Evolutionary conservation across 2,888 invertebrate genomes (phyloP).

Genomic region (Bursaphelenchus okinawaensis): DNA sequence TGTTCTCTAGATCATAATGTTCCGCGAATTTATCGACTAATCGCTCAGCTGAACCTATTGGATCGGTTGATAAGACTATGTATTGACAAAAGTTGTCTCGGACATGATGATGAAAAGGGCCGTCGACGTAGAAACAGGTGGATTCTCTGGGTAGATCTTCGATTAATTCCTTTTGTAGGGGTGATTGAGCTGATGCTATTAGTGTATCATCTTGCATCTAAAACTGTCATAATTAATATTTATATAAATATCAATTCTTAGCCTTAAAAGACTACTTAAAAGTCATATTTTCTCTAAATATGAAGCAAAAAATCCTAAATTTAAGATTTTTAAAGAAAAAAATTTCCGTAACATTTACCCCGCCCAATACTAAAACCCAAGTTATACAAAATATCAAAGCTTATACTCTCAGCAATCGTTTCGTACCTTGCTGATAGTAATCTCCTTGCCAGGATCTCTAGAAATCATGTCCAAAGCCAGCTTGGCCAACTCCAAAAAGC

Average conservation of each 20-base stretch:
- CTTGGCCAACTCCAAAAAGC: constrained; percentile 44
- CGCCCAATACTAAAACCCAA: too few relatives aligned
- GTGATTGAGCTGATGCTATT: constrained; percentile 51
- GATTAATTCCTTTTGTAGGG: constrained; percentile 40
- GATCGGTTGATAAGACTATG: constrained; percentile 34
- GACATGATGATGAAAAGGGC: constrained; percentile 45
- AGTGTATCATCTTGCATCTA: constrained; percentile 30
- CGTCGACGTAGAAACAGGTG: constrained; percentile 44
- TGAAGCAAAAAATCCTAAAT: neutral
- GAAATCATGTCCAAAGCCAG: constrained; percentile 53
- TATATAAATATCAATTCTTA: neutral
- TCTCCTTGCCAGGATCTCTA: constrained; percentile 47
- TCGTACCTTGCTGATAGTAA: constrained; percentile 39
- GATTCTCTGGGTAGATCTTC: constrained; percentile 19
- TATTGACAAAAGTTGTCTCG: constrained; percentile 28
- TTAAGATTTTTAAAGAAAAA: constrained; percentile 1
- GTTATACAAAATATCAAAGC: too few relatives aligned
- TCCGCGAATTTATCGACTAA: constrained; percentile 22
- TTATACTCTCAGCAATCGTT: too few relatives aligned
- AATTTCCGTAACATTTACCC: constrained; percentile 24
- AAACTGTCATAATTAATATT: constrained; percentile 11
- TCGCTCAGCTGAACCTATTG: constrained; percentile 21
- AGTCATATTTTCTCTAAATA: neutral
- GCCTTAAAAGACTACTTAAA: neutral
- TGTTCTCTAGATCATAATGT: constrained; percentile 31